Evolutionary conservation across 2,888 invertebrate species (phyloP), one percentile per base, ranked within the genome.

Genomic region (Noctuana brunneofusca): DNA sequence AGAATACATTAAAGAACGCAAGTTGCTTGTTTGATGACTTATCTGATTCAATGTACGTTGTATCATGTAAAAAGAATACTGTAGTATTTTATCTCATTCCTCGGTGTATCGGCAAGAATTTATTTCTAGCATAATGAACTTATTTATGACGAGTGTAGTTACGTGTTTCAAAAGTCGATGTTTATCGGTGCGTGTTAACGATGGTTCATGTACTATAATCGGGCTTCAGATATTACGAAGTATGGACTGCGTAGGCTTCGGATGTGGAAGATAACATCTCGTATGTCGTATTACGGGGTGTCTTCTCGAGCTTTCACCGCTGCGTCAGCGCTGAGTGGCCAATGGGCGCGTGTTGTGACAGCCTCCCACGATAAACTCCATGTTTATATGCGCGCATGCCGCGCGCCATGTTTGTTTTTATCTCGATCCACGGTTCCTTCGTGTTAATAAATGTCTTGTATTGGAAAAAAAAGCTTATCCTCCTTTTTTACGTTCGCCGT

Each of bases 351-450:
- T 90, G 89, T 91, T 91, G 87, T 90, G 90, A 90, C 91, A 90
- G 89, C 90, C 83, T 90, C 90, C 89, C 89, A 91, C 89, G 88
- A 87, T 90, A 88, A 87, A 86, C 81, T 84, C 74, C 75, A 81
- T 87, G 86, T 88, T 86, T 87, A 88, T 81, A 79, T 84, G 86
- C 85, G 84, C 86, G 85, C 81, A 84, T 87, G 87, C 84, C 79
- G 87, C 80, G 85, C 84, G 89, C 87, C 89, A 89, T 91, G 89
- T 90, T 91, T 90, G 89, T 89, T 91, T 41, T 89, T 89, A 90
- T 90, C 90, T 86, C 84, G 86, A 86, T 86, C 82, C 87, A 87
- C 81, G 83, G 86, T 83, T 78, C 79, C 76, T 69, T 79, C 79
- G 87, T 87, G 89, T 91, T 89, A 90, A 89, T 91, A 89, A 89